These are phyloP conservation scores for Fopius arisanus DNA, from an alignment of 1,140 invertebrate genomes.

Conservation along the genomic window DNA sequence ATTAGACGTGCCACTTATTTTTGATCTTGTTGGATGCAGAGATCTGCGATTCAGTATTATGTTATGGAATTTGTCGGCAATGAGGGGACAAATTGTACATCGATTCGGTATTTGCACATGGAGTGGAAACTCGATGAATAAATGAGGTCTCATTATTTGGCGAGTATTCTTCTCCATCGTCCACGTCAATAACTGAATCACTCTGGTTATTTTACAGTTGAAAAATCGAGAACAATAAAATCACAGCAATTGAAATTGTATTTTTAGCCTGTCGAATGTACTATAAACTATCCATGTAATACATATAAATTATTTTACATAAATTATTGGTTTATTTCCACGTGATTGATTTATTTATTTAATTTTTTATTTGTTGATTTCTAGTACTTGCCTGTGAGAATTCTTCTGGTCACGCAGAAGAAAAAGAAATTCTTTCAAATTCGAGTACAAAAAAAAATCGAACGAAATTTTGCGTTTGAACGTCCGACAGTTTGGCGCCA, in stretches of 20 bases:
- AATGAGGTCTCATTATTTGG: not conserved
- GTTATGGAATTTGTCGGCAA: not conserved
- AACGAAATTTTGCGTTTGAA: no score
- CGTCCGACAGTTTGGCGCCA: no score
- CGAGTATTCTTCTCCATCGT: conserved; percentile 24
- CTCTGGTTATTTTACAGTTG: not conserved
- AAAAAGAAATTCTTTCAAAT: no score
- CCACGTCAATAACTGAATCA: conserved; percentile 29
- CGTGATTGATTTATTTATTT: not conserved
- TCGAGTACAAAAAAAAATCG: no score
- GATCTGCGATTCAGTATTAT: conserved; percentile 31
- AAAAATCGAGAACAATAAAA: not conserved
- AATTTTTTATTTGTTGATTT: no score
- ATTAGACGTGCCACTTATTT: no score
- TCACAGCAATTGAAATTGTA: not conserved
- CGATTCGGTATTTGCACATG: conserved; percentile 25
- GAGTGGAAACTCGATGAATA: conserved; percentile 3
- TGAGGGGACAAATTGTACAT: conserved; percentile 10
- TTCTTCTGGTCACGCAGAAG: no score
- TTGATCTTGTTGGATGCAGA: conserved; percentile 3
- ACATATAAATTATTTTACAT: conserved; percentile 16
- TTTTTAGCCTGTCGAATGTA: conserved; percentile 25
- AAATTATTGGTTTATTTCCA: conserved; percentile 5
- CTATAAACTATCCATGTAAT: conserved; percentile 15
- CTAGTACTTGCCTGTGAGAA: no score